Conservation (phyloP, 1,140 invertebrate genomes). For the Oryctes rhinoceros region DNA sequence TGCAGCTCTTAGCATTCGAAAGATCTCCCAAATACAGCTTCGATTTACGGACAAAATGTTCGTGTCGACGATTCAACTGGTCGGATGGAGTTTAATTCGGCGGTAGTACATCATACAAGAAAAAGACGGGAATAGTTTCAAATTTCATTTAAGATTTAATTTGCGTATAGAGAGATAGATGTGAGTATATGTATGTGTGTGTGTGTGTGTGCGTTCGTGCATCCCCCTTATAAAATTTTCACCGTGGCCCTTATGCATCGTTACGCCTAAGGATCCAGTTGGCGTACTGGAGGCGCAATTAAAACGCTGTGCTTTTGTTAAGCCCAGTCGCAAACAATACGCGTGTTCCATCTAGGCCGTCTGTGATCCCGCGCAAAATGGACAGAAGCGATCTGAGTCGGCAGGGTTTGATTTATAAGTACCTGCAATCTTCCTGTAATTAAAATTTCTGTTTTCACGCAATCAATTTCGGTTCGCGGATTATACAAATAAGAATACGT, state of each 20-base stretch:
- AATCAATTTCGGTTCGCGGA: slow-evolving; percentile 30
- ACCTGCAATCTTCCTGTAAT: slow-evolving; percentile 55
- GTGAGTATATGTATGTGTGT: slow-evolving; percentile 8
- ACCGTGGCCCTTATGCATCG: slow-evolving; percentile 13
- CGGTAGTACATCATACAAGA: slow-evolving; percentile 32
- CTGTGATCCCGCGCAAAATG: slow-evolving; percentile 51
- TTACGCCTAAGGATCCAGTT: slow-evolving; percentile 30
- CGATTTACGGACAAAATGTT: neutral
- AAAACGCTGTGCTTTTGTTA: slow-evolving; percentile 52
- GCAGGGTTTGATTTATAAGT: slow-evolving; percentile 54
- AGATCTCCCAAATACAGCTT: neutral
- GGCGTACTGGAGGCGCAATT: slow-evolving; percentile 47
- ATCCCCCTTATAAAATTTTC: slow-evolving; percentile 51
- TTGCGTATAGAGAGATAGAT: slow-evolving; percentile 55
- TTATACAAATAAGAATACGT: neutral
- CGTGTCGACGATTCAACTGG: neutral
- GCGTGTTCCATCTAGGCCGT: slow-evolving; percentile 48
- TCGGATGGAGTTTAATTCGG: slow-evolving; percentile 14
- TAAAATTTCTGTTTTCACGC: slow-evolving; percentile 54
- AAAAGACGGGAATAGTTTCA: slow-evolving; percentile 56
- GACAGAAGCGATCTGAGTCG: slow-evolving; percentile 46
- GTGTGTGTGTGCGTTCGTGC: slow-evolving; percentile 39
- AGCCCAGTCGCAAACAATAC: slow-evolving; percentile 53
- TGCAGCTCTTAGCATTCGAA: neutral
- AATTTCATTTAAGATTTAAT: slow-evolving; percentile 64